These are phyloP conservation scores for Drosophila parvula DNA, from an alignment of 1,140 invertebrate genomes.

Conservation along the genomic window DNA sequence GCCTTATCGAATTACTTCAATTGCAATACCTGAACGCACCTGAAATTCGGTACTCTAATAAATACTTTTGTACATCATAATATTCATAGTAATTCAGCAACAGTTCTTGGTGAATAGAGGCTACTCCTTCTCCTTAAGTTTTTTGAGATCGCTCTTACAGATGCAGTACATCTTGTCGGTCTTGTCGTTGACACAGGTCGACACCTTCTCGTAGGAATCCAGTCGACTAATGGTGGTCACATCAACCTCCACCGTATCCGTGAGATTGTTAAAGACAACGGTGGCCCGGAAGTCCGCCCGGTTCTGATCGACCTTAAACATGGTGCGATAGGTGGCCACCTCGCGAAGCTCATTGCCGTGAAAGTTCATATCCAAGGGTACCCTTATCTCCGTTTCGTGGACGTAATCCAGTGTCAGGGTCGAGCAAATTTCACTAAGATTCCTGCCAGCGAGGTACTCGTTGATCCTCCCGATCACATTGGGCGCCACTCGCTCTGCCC, in stretches of 20 bases:
- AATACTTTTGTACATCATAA: background rate
- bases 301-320: slow-evolving; percentile 78
- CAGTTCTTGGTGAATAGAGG: background rate
- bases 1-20: background rate
- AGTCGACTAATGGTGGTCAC: slow-evolving; percentile 86
- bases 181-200: slow-evolving; percentile 85
- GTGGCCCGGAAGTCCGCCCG: slow-evolving; percentile 86
- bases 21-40: background rate
- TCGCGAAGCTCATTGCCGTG: slow-evolving; percentile 23
- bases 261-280: slow-evolving; percentile 79
- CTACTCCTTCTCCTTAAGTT: slow-evolving; percentile 7
- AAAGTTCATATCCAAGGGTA: slow-evolving; percentile 27
- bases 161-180: slow-evolving; percentile 85
- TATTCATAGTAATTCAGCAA: background rate
- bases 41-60: background rate
- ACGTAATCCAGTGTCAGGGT: slow-evolving; percentile 48
- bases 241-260: slow-evolving; percentile 49
- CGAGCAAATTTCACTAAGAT: slow-evolving; percentile 51
- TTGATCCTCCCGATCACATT: slow-evolving; percentile 84
- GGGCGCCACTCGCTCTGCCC: slow-evolving; percentile 40
- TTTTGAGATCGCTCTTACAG: slow-evolving; percentile 30
- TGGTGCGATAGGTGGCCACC: slow-evolving; percentile 49
- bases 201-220: slow-evolving; percentile 86
- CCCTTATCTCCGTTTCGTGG: slow-evolving; percentile 50
- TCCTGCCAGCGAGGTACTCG: slow-evolving; percentile 52